Evolutionary conservation across 2,113 vertebrate species (phyloP).

Genomic region (Sus scrofa): T2T-Sscrofa CM000824.6:152397501-152398000

Average conservation of each 20-base stretch:
- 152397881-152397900: slow-evolving; percentile 22
- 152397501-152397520: no score
- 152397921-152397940: slow-evolving; percentile 28
- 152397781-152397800: slow-evolving; percentile 5
- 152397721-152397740: slow-evolving; percentile 87
- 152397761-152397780: neutral
- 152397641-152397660: neutral
- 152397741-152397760: slow-evolving; percentile 81
- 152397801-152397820: slow-evolving; percentile 38
- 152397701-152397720: slow-evolving; percentile 58
- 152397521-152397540: no score
- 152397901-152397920: slow-evolving; percentile 13
- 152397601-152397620: neutral
- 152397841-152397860: slow-evolving; percentile 79
- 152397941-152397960: slow-evolving; percentile 53
- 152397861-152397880: neutral
- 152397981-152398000: neutral
- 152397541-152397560: neutral
- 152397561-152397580: neutral
- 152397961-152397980: slow-evolving; percentile 27
- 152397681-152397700: neutral
- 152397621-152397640: neutral
- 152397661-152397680: slow-evolving; percentile 30
- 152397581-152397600: neutral
- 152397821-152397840: slow-evolving; percentile 45